Evolutionary conservation across 2,888 invertebrate species (phyloP).

Genomic region (Ochropleura plecta): DNA sequence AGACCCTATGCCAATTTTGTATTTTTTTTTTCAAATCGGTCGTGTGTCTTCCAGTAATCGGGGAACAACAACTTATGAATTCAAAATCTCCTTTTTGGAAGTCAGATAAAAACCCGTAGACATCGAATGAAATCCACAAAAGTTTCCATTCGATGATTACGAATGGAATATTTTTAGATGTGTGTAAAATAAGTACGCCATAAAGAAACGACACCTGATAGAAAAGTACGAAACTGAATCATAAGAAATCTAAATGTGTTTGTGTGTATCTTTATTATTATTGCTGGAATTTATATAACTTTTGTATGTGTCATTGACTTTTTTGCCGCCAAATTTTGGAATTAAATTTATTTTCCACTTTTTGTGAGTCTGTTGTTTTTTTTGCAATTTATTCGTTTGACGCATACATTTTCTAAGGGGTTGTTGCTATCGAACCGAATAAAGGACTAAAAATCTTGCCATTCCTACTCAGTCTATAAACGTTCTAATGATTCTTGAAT

Average conservation of each 20-base stretch:
- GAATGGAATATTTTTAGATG: slow-evolving; percentile 8
- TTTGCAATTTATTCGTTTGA: too few relatives aligned
- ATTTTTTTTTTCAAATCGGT: too few relatives aligned
- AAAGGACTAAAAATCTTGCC: not conserved
- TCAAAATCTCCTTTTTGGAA: too few relatives aligned
- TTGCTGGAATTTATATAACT: too few relatives aligned
- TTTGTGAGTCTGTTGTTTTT: too few relatives aligned
- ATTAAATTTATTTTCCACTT: too few relatives aligned
- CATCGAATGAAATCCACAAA: slow-evolving; percentile 24
- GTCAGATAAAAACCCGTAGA: not conserved
- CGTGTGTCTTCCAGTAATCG: too few relatives aligned
- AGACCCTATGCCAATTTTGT: too few relatives aligned
- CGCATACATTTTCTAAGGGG: not conserved
- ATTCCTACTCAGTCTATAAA: not conserved
- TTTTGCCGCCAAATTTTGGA: too few relatives aligned
- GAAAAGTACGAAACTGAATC: not conserved
- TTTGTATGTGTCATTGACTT: too few relatives aligned
- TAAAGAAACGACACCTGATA: not conserved
- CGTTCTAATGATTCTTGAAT: not conserved
- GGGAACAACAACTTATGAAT: too few relatives aligned
- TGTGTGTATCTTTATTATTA: too few relatives aligned
- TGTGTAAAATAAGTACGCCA: not conserved
- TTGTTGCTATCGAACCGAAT: not conserved
- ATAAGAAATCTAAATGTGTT: not conserved
- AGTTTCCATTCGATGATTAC: slow-evolving; percentile 29